phyloP scores from a whole-genome alignment of 2,888 invertebrate genomes.

The Pristionchus entomophagus region DNA sequence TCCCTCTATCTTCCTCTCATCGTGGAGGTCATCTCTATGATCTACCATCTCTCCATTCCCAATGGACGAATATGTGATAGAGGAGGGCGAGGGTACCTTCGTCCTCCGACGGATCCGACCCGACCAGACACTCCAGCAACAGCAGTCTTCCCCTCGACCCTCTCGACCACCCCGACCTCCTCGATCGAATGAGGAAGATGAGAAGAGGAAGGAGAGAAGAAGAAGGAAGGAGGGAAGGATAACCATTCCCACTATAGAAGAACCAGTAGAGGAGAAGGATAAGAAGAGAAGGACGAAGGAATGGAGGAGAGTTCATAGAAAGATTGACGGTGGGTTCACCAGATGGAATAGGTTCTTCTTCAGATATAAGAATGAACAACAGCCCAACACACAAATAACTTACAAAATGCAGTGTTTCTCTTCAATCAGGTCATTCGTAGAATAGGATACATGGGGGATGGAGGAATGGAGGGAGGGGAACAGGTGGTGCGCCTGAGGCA shows the following conservation, averaged over 20 bases:
- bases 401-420: not conserved
- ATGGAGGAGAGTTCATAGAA: not conserved
- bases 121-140: not conserved
- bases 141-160: not conserved
- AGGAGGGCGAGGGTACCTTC: slow-evolving; percentile 8
- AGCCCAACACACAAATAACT: too few relatives aligned
- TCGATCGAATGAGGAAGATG: not conserved
- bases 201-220: not conserved
- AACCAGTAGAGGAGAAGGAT: slow-evolving; percentile 14
- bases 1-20: not conserved
- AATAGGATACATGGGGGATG: slow-evolving; percentile 29
- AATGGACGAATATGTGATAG: slow-evolving; percentile 7
- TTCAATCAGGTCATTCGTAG: not conserved
- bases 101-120: not conserved
- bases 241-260: not conserved
- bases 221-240: not conserved
- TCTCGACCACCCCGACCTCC: not conserved
- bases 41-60: not conserved
- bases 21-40: not conserved
- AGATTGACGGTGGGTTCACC: slow-evolving; percentile 6
- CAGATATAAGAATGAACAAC: too few relatives aligned
- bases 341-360: not conserved
- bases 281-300: not conserved
- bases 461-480: not conserved
- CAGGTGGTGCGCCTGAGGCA: not conserved